A percentile compares a stretch with the other conserved stretches of the same genome.
phyloP scores from a whole-genome alignment of 2,888 invertebrate genomes.

The Augochlorella aurata region DNA sequence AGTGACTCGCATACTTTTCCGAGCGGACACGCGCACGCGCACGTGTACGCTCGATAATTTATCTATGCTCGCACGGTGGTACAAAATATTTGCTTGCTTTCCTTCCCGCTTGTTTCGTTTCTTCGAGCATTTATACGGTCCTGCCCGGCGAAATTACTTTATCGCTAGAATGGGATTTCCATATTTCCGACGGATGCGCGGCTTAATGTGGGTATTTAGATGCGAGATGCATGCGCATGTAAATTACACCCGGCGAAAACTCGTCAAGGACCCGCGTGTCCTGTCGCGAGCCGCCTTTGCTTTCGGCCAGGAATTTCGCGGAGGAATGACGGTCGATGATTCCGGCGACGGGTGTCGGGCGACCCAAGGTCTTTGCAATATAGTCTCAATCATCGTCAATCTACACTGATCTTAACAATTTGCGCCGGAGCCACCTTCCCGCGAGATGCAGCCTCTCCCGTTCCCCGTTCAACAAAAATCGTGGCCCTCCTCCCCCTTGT shows the following conservation, averaged over 20 bases:
- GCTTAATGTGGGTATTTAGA: constrained; percentile 45
- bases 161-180: constrained; percentile 3
- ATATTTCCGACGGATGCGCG: constrained; percentile 18
- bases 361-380: constrained; percentile 78
- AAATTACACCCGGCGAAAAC: constrained; percentile 38
- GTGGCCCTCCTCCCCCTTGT: not conserved
- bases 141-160: constrained; percentile 8
- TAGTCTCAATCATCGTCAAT: constrained; percentile 77
- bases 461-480: not conserved
- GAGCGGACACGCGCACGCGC: not conserved
- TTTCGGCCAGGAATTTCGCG: constrained; percentile 31
- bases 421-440: constrained; percentile 61
- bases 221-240: constrained; percentile 39
- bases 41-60: not conserved
- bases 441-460: constrained; percentile 35
- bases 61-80: not conserved
- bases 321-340: constrained; percentile 51
- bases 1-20: constrained; percentile 1
- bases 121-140: not conserved
- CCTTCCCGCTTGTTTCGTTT: not conserved
- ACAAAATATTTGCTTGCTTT: not conserved
- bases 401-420: constrained; percentile 72
- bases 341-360: constrained; percentile 52
- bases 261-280: constrained; percentile 37
- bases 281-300: not conserved